These are phyloP conservation scores for Palloptera scutellata DNA, from an alignment of 2,888 invertebrate genomes.

Conservation along the genomic window DNA sequence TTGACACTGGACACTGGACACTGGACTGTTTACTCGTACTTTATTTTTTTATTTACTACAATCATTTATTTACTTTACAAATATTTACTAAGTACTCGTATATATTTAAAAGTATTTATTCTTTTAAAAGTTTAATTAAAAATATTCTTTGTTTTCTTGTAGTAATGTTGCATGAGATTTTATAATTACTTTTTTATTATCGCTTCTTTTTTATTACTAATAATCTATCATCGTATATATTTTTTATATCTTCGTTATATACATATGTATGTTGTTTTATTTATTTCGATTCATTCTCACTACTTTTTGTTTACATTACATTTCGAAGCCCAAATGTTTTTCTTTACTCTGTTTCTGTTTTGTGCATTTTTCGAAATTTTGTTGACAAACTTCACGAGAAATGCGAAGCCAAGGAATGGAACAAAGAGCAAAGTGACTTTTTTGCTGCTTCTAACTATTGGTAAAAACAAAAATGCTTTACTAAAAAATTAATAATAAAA, in stretches of 20 bases:
- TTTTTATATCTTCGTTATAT: conserved; percentile 2
- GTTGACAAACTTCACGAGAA: conserved; percentile 29
- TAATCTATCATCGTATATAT: conserved; percentile 36
- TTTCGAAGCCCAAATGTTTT: not conserved
- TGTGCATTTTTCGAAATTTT: conserved; percentile 10
- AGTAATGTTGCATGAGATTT: conserved; percentile 64
- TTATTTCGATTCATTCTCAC: not conserved
- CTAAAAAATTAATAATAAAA: conserved; percentile 64
- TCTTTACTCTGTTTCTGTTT: conserved; percentile 9
- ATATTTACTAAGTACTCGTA: conserved; percentile 8
- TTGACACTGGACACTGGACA: conserved; percentile 6
- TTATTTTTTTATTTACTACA: conserved; percentile 15
- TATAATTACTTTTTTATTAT: conserved; percentile 62
- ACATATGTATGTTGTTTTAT: conserved; percentile 1
- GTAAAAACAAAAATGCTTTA: conserved; percentile 55
- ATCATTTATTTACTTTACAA: conserved; percentile 10
- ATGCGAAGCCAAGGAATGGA: conserved; percentile 11
- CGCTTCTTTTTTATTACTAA: conserved; percentile 60
- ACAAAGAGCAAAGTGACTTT: conserved; percentile 16
- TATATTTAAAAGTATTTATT: conserved; percentile 12
- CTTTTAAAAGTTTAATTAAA: conserved; percentile 33
- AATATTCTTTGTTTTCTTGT: conserved; percentile 48
- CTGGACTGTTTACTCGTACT: conserved; percentile 1
- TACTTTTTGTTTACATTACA: not conserved
- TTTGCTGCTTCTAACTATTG: conserved; percentile 19